Evolutionary conservation across 2,113 vertebrate species (phyloP).

Genomic region (Triplophysa siluroides): DNA sequence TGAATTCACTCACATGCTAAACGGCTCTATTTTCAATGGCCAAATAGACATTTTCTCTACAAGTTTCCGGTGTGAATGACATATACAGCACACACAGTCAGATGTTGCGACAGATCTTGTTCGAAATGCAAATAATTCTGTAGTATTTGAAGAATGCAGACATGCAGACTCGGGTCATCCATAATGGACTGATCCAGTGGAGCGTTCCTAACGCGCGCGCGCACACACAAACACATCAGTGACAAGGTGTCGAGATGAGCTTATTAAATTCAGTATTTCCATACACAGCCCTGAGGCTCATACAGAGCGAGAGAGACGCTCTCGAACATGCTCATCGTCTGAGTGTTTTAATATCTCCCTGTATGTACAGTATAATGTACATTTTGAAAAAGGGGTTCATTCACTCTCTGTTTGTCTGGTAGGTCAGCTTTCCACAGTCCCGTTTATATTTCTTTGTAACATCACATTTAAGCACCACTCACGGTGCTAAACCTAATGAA

Average conservation of each 20-base stretch:
- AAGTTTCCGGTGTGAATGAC: not conserved
- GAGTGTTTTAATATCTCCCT: conserved; percentile 49
- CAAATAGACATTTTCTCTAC: too few species aligned
- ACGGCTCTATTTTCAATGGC: too few species aligned
- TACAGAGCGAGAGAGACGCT: conserved; percentile 44
- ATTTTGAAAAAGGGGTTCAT: not conserved
- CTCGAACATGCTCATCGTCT: conserved; percentile 58
- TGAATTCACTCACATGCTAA: too few species aligned
- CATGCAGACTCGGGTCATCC: conserved; percentile 14
- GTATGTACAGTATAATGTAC: conserved; percentile 7
- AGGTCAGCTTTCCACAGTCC: not conserved
- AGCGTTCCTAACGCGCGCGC: conserved; percentile 64
- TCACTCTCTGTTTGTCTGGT: too few species aligned
- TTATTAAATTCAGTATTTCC: conserved; percentile 82
- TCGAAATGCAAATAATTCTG: conserved; percentile 7
- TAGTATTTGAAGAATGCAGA: conserved; percentile 30
- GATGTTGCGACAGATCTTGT: not conserved
- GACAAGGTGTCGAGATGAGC: conserved; percentile 80
- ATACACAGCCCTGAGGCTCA: conserved; percentile 65
- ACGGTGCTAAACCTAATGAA: not conserved
- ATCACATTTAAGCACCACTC: not conserved
- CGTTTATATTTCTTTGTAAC: not conserved
- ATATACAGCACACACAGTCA: not conserved
- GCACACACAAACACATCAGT: conserved; percentile 49
- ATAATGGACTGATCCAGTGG: conserved; percentile 60